Percentiles rank a stretch among this genome's conserved stretches.
Evolutionary conservation across 2,113 vertebrate genomes (phyloP).

Genomic region (Nycticorax nycticorax): DNA sequence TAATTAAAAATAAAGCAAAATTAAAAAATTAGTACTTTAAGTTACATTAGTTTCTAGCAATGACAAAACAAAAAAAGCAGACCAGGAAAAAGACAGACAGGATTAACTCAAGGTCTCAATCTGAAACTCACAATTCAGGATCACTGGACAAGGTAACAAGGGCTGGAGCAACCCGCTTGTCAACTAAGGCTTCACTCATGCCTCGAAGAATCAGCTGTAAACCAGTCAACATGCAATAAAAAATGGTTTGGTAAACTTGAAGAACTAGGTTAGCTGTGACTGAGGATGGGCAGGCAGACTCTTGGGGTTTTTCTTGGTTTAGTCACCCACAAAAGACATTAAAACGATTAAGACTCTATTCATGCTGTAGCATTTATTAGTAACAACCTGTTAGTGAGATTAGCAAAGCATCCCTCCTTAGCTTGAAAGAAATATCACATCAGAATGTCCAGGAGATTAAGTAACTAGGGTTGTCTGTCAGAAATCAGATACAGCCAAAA

Average conservation of each 20-base stretch:
- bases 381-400: slow-evolving; percentile 74
- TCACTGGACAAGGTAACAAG: slow-evolving; percentile 99
- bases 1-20: slow-evolving; percentile 34
- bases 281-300: slow-evolving; percentile 80
- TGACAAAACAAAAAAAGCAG: slow-evolving; percentile 66
- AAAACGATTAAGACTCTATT: slow-evolving; percentile 68
- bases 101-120: slow-evolving; percentile 80
- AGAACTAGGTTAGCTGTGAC: slow-evolving; percentile 79
- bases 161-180: slow-evolving; percentile 98
- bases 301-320: slow-evolving; percentile 71
- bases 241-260: slow-evolving; percentile 83
- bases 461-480: accelerated
- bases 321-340: slow-evolving; percentile 69
- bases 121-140: slow-evolving; percentile 99
- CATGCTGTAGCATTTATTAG: slow-evolving; percentile 71
- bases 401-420: slow-evolving; percentile 75
- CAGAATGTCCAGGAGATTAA: slow-evolving; percentile 29
- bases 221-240: slow-evolving; percentile 95
- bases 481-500: neutral
- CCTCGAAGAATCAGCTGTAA: slow-evolving; percentile 98
- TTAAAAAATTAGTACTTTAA: slow-evolving; percentile 59
- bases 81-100: slow-evolving; percentile 74
- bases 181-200: slow-evolving; percentile 99
- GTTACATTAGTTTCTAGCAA: slow-evolving; percentile 73
- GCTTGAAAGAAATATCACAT: slow-evolving; percentile 76